Percentiles rank a stretch among this genome's conserved stretches.
Evolutionary conservation across 2,888 invertebrate genomes (phyloP).

Genomic region (Pachycephus smyrnensis): DNA sequence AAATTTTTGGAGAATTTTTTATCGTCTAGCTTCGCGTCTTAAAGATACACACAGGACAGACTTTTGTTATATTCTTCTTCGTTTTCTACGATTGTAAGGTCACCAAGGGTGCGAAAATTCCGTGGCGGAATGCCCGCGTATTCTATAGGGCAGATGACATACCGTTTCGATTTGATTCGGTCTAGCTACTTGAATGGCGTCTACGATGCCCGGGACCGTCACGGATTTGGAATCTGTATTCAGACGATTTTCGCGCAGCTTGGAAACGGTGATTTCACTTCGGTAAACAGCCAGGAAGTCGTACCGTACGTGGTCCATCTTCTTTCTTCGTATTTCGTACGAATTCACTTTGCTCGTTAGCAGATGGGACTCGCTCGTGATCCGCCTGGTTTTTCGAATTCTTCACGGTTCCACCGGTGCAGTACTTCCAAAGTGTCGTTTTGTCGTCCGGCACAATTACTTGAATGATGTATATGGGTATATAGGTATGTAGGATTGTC

Average conservation of each 20-base stretch:
- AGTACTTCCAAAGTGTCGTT: not conserved
- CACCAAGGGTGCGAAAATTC: not conserved
- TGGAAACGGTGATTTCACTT: slow-evolving; percentile 55
- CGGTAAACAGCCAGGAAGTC: slow-evolving; percentile 46
- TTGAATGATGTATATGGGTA: not conserved
- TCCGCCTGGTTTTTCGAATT: slow-evolving; percentile 52
- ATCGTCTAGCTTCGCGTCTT: not conserved
- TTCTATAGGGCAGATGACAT: slow-evolving; percentile 42
- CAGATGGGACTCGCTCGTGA: slow-evolving; percentile 60
- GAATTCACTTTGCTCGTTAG: slow-evolving; percentile 51
- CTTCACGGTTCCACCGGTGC: slow-evolving; percentile 41
- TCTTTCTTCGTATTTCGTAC: slow-evolving; percentile 28
- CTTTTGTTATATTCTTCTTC: not conserved
- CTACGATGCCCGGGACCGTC: slow-evolving; percentile 59
- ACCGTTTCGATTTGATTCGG: slow-evolving; percentile 58
- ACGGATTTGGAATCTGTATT: slow-evolving; percentile 60
- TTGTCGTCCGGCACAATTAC: not conserved
- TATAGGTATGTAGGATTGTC: not conserved
- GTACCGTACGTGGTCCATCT: not conserved
- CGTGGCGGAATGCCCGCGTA: not conserved
- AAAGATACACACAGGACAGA: not conserved
- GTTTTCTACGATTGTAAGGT: not conserved
- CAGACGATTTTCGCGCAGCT: slow-evolving; percentile 62
- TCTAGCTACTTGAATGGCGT: slow-evolving; percentile 41
- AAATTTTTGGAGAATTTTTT: not conserved